These are phyloP conservation scores for Ictalurus punctatus DNA, from an alignment of 2,113 vertebrate species.

Conservation along the genomic window DNA sequence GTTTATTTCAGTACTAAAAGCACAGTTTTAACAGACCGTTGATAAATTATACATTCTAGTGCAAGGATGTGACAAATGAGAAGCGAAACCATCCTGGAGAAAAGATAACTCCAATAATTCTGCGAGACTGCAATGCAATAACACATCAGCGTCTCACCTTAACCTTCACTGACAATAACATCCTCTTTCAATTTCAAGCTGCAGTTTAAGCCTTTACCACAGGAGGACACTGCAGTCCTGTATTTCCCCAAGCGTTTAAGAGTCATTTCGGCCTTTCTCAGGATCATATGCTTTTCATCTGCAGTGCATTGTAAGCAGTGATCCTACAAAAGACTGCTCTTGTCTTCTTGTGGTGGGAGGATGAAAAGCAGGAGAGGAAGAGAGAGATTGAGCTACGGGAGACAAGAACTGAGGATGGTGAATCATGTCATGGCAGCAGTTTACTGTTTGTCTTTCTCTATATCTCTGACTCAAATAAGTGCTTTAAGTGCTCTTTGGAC, in stretches of 20 bases:
- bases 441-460: conserved; percentile 36
- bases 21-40: neutral
- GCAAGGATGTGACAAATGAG: conserved; percentile 14
- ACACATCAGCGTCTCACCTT: neutral
- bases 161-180: conserved; percentile 25
- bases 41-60: neutral
- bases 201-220: conserved; percentile 45
- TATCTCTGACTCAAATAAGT: conserved; percentile 11
- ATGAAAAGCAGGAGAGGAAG: conserved; percentile 35
- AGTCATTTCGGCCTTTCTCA: conserved; percentile 69
- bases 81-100: conserved; percentile 38
- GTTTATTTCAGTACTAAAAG: neutral
- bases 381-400: conserved; percentile 24
- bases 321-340: conserved; percentile 63
- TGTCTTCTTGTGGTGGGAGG: conserved; percentile 50
- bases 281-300: conserved; percentile 72
- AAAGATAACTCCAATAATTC: conserved; percentile 6
- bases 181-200: neutral
- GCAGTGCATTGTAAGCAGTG: conserved; percentile 64
- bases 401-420: conserved; percentile 36
- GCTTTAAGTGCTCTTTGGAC: conserved; percentile 39
- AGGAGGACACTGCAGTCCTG: conserved; percentile 46
- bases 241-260: conserved; percentile 36
- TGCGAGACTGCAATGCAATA: conserved; percentile 12
- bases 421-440: conserved; percentile 50